phyloP scores from a whole-genome alignment of 2,888 invertebrate genomes.

The Gonocerus acuteangulatus region DNA sequence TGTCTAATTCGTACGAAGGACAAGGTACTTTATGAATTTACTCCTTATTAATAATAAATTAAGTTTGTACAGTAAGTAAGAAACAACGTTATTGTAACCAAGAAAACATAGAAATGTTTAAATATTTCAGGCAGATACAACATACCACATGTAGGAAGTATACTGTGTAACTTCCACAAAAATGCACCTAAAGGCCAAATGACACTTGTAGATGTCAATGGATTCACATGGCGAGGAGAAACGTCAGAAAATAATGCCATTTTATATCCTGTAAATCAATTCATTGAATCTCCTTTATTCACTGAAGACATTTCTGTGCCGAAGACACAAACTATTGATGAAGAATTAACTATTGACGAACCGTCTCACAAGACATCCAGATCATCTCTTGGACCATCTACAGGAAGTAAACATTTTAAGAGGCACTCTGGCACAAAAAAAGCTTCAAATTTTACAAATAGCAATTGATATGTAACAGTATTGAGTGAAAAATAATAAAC shows the following conservation, averaged over 20 bases:
- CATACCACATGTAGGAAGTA: slow-evolving; percentile 8
- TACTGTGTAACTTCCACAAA: not conserved
- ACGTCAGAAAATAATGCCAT: not conserved
- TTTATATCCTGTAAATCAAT: slow-evolving; percentile 13
- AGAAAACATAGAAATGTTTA: not conserved
- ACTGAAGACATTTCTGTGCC: not conserved
- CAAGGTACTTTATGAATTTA: not conserved
- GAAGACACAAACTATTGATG: no score
- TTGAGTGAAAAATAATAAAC: no score
- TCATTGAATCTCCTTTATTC: not conserved
- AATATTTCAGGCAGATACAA: slow-evolving; percentile 13
- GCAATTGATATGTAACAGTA: no score
- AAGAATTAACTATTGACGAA: not conserved
- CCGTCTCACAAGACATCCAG: not conserved
- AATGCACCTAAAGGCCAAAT: not conserved
- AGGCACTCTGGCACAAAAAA: no score
- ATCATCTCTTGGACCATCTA: not conserved
- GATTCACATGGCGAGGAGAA: slow-evolving; percentile 5
- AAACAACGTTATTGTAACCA: no score
- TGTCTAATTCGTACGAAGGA: not conserved
- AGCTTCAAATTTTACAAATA: no score
- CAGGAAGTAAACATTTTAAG: no score
- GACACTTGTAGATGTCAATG: slow-evolving; percentile 3
- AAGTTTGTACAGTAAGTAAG: not conserved
- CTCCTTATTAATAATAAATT: not conserved